phyloP scores from a whole-genome alignment of 2,888 invertebrate species.

The Amphipyra tragopoginis region DNA sequence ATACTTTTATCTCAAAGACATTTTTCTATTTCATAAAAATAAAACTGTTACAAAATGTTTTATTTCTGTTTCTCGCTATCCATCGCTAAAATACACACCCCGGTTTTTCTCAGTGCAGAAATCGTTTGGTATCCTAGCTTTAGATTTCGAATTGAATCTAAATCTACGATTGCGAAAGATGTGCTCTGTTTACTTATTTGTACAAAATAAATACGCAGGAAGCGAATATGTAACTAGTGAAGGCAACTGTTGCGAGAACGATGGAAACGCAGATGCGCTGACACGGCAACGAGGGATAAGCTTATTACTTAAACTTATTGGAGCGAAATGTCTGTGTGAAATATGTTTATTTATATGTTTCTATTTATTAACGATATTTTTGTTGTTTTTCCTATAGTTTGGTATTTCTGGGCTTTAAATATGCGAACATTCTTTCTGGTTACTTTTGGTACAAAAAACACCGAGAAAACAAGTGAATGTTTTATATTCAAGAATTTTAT shows the following conservation, averaged over 20 bases:
- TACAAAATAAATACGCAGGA: conserved; percentile 5
- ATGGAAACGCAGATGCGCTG: conserved; percentile 57
- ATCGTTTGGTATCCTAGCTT: too few species aligned
- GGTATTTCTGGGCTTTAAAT: background rate
- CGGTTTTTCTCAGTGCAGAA: too few species aligned
- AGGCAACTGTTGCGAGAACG: conserved; percentile 38
- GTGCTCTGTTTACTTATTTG: background rate
- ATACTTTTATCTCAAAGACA: too few species aligned
- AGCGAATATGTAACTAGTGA: conserved; percentile 26
- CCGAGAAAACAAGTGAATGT: background rate
- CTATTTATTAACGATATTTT: conserved; percentile 1
- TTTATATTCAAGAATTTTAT: conserved; percentile 2
- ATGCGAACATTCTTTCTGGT: background rate
- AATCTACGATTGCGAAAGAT: too few species aligned
- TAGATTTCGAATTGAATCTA: too few species aligned
- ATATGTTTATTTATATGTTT: conserved; percentile 4
- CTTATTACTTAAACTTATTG: conserved; percentile 64
- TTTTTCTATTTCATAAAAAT: too few species aligned
- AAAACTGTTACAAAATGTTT: too few species aligned
- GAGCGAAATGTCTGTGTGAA: conserved; percentile 45
- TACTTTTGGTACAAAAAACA: background rate
- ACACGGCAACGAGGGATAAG: conserved; percentile 60
- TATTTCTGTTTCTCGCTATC: too few species aligned
- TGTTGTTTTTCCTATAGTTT: background rate
- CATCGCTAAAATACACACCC: too few species aligned